Evolutionary conservation across 2,113 vertebrate genomes (phyloP).

Genomic region (Pitta sordida): DNA sequence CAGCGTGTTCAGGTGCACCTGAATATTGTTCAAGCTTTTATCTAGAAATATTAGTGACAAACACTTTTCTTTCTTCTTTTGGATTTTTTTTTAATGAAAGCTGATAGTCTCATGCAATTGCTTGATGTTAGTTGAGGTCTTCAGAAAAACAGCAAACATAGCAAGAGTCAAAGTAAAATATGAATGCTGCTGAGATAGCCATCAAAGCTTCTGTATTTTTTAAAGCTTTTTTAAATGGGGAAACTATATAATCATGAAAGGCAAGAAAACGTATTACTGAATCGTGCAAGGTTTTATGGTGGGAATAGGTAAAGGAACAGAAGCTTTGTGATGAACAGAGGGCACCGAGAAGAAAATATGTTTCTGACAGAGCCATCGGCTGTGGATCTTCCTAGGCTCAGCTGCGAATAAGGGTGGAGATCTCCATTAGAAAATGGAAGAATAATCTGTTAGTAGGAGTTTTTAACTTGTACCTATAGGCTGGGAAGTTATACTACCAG

Average conservation of each 20-base stretch:
- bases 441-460: neutral
- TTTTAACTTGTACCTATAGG: neutral
- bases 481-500: neutral
- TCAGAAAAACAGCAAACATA: neutral
- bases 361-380: constrained; percentile 58
- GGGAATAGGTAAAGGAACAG: constrained; percentile 27
- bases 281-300: neutral
- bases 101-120: neutral
- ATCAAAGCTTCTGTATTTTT: neutral
- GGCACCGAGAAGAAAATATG: constrained; percentile 53
- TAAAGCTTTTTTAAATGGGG: neutral
- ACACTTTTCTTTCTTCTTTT: neutral
- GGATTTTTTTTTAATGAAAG: neutral
- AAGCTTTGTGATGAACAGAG: constrained; percentile 52
- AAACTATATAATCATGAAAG: neutral
- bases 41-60: neutral
- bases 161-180: neutral
- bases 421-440: neutral
- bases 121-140: neutral
- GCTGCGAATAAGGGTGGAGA: constrained; percentile 12
- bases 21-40: neutral
- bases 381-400: constrained; percentile 44
- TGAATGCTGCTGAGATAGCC: neutral
- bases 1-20: neutral
- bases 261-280: neutral